A percentile compares a stretch with the other conserved stretches of the same genome.
Conservation (phyloP, 2,113 vertebrate genomes). For the Nicator chloris region DNA sequence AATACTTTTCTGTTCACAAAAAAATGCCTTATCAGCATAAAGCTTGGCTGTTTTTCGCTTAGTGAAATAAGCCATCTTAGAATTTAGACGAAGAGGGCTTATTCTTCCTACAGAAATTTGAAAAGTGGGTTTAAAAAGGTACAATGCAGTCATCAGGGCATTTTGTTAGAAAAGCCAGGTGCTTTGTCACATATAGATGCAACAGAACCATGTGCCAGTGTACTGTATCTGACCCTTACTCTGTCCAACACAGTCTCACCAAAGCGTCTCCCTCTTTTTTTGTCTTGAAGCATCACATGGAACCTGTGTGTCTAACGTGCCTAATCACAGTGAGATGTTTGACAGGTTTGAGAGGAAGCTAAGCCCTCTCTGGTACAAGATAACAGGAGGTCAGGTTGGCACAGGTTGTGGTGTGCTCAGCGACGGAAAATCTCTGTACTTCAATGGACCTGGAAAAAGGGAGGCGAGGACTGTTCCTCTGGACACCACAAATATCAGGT, state of each 20-base stretch:
- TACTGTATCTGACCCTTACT: not conserved
- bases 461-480: slow-evolving; percentile 89
- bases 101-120: not conserved
- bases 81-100: not conserved
- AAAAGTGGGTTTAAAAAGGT: not conserved
- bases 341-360: slow-evolving; percentile 97
- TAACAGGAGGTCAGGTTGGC: slow-evolving; percentile 88
- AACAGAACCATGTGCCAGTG: not conserved
- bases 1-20: not conserved
- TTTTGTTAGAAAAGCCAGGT: not conserved
- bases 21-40: not conserved
- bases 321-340: slow-evolving; percentile 89
- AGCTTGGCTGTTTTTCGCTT: not conserved
- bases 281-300: slow-evolving; percentile 84
- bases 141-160: not conserved
- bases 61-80: not conserved
- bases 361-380: slow-evolving; percentile 92
- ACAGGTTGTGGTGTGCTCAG: slow-evolving; percentile 90
- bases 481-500: slow-evolving; percentile 94
- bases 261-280: slow-evolving; percentile 21
- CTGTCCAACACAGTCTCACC: not conserved
- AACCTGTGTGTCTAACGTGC: slow-evolving; percentile 87
- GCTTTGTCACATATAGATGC: not conserved
- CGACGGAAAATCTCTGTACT: slow-evolving; percentile 93
- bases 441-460: slow-evolving; percentile 87